Evolutionary conservation across 1,140 invertebrate species (phyloP), one percentile per base, ranked within the genome.

Genomic region (Drosophila funebris): DNA sequence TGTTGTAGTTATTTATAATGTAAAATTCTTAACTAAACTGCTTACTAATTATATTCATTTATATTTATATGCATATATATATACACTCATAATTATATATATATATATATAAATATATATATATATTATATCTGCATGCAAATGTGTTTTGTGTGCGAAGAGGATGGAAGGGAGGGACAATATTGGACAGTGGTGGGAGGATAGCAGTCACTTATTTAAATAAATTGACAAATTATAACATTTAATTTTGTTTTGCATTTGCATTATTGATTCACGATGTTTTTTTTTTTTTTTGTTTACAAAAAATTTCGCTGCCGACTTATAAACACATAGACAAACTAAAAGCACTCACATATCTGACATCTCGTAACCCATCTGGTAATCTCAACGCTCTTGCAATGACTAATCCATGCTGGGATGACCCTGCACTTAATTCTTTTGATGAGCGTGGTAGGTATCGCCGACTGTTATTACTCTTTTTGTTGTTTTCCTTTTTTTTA

Each of bases 11-110:
- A 84, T 81, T 78, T 85, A 71, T 78, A 88, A 79, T 79, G 79
- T 88, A 88, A 88, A 89, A 88, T 61, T 78, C 77, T 87, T 82
- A 87, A 87, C 83, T 87, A 88, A 83, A 87, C 81, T 83, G 68
- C 82, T 87, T 87, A 87, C 69, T 79, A 79, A 64, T 75, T 88
- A 88, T 88, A 83, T 87, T 87, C 72, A 87, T 78, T 78, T 87
- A 88, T 88, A 78, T 76, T 73, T 82, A 87, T 85, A 82, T 87
- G 44, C 7, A 46, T 81, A 77, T 85, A 63, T 79, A 63, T 84
- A n/a, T n/a, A n/a, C n/a, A n/a, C n/a, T n/a, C n/a, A n/a, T n/a
- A n/a, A n/a, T n/a, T n/a, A n/a, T n/a, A 57, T 79, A 37, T 81
- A 76, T 73, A 69, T 68, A 50, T 75, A 60, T 70, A 66, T 73